Conservation (phyloP, 2,797 vertebrate genomes). For the Darevskia nairensis region DNA sequence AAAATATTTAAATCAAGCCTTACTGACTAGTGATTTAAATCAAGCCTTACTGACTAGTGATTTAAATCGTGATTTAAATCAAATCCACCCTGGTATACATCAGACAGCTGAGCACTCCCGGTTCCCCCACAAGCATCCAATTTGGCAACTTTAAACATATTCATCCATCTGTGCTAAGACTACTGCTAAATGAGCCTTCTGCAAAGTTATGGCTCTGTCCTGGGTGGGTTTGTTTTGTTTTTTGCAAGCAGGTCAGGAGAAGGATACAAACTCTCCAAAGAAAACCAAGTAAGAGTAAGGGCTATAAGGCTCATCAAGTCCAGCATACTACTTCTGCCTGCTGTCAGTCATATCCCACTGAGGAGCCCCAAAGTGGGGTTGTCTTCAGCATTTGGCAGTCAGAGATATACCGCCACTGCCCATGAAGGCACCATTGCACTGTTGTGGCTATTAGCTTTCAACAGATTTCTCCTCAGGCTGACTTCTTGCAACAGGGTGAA, state of each 20-base stretch:
- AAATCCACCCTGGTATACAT: no score
- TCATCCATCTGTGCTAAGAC: not conserved
- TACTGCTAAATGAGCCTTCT: not conserved
- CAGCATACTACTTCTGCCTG: not conserved
- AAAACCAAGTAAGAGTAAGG: not conserved
- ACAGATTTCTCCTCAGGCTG: not conserved
- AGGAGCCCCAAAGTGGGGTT: no score
- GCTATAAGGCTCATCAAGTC: not conserved
- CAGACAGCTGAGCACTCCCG: not conserved
- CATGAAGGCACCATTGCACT: not conserved
- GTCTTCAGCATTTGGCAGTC: no score
- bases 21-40: no score
- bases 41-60: no score
- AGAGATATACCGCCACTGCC: not conserved
- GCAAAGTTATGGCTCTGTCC: not conserved
- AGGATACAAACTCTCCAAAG: no score
- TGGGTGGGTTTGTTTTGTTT: no score
- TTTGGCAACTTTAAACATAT: not conserved
- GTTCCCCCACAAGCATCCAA: fast-evolving
- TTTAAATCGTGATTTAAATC: no score
- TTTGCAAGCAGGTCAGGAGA: no score
- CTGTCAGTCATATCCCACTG: not conserved
- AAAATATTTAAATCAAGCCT: no score
- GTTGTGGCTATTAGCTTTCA: no score
- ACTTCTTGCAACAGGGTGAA: fast-evolving